phyloP scores from a whole-genome alignment of 2,888 invertebrate genomes.

The Liopterus haemorrhoidalis region DNA sequence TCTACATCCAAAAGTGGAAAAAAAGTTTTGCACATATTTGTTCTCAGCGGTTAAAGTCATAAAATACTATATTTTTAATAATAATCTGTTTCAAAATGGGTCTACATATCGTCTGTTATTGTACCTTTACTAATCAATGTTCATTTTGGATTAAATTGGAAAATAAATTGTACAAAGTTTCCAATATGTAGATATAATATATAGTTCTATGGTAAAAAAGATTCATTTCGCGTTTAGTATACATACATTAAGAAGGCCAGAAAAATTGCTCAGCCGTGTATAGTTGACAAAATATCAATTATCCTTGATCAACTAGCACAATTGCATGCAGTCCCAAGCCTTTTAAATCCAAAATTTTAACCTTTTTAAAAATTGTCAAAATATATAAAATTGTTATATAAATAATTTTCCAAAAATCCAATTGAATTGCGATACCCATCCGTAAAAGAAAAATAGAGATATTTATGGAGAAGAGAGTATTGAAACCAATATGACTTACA shows the following conservation, averaged over 20 bases:
- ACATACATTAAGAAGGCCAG: slow-evolving; percentile 45
- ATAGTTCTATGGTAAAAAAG: no score
- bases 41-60: no score
- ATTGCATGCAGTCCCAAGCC: slow-evolving; percentile 23
- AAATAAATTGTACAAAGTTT: slow-evolving; percentile 19
- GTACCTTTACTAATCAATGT: slow-evolving; percentile 14
- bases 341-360: slow-evolving; percentile 16
- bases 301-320: slow-evolving; percentile 14
- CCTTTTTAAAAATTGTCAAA: slow-evolving; percentile 9
- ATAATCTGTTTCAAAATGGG: no score
- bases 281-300: slow-evolving; percentile 15
- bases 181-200: slow-evolving; percentile 2
- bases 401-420: slow-evolving; percentile 18
- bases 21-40: no score
- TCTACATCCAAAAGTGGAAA: no score
- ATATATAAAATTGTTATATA: slow-evolving; percentile 6
- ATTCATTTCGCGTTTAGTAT: slow-evolving; percentile 41
- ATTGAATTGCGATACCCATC: slow-evolving; percentile 21
- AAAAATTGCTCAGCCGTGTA: slow-evolving; percentile 45
- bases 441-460: no score
- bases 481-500: no score
- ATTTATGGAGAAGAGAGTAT: no score
- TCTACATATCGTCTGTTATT: no score
- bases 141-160: slow-evolving; percentile 43
- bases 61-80: no score